Conservation (phyloP, 2,797 vertebrate species). For the Cichlasoma orientale region DNA sequence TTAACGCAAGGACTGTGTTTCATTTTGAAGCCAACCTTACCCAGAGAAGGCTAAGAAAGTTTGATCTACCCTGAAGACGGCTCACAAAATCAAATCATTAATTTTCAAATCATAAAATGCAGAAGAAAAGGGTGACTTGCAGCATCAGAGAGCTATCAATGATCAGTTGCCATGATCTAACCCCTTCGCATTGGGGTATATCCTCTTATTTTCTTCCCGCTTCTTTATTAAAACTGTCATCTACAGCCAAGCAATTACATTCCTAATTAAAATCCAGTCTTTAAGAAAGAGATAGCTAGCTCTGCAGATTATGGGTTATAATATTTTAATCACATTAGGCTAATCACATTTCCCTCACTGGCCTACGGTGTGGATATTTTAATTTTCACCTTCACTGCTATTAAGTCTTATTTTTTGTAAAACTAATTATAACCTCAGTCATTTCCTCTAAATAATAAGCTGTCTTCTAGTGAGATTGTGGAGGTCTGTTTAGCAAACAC, state of each 20-base stretch:
- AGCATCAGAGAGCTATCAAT: not conserved
- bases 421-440: constrained; percentile 10
- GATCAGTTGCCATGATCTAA: constrained; percentile 10
- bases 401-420: not conserved
- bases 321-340: constrained; percentile 48
- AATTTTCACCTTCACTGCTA: constrained; percentile 19
- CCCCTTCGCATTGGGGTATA: not conserved
- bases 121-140: not conserved
- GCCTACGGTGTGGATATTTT: constrained; percentile 18
- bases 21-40: not conserved
- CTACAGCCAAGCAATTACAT: not conserved
- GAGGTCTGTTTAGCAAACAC: constrained; percentile 12
- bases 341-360: constrained; percentile 26
- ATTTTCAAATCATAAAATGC: not conserved
- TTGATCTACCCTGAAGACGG: not conserved
- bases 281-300: constrained; percentile 30
- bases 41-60: not conserved
- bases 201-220: not conserved
- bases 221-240: constrained; percentile 35
- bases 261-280: constrained; percentile 43
- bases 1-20: not conserved
- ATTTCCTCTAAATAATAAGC: constrained; percentile 1
- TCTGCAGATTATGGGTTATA: constrained; percentile 22
- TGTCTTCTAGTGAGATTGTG: not conserved
- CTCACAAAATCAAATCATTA: not conserved